Evolutionary conservation across 1,140 invertebrate species (phyloP).

Genomic region (Bombus fervidus): DNA sequence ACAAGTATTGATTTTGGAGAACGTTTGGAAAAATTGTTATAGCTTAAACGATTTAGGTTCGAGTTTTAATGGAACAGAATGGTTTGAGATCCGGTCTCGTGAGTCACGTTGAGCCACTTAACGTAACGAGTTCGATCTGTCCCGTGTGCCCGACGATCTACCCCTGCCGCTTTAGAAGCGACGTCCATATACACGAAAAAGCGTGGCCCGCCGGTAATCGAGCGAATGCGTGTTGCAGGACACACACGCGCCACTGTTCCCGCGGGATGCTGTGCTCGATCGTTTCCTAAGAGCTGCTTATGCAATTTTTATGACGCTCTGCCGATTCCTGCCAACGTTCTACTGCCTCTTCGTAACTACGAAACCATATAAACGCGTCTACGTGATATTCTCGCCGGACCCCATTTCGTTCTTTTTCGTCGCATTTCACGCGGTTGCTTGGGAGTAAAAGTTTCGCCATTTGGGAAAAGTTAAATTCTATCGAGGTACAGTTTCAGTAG

Average conservation of each 20-base stretch:
- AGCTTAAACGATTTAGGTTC: background rate
- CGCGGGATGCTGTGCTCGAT: conserved; percentile 76
- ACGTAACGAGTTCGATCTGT: conserved; percentile 64
- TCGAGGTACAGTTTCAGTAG: background rate
- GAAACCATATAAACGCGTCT: conserved; percentile 35
- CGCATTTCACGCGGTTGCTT: background rate
- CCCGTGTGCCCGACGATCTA: conserved; percentile 53
- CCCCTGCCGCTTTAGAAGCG: conserved; percentile 55
- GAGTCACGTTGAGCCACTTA: conserved; percentile 68
- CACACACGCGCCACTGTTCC: conserved; percentile 64
- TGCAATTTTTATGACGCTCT: conserved; percentile 80
- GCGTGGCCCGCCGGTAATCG: conserved; percentile 71
- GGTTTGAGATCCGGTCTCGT: conserved; percentile 39
- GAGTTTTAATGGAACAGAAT: conserved; percentile 18
- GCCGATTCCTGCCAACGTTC: conserved; percentile 65
- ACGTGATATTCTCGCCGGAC: background rate
- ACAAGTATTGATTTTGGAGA: background rate
- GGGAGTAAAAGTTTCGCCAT: background rate
- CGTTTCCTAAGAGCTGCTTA: conserved; percentile 81
- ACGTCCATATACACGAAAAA: conserved; percentile 55
- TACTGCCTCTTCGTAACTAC: conserved; percentile 16
- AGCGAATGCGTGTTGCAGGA: conserved; percentile 75
- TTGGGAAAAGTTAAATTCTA: conserved; percentile 4
- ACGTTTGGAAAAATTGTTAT: background rate
- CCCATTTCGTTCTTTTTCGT: background rate